These are phyloP conservation scores for Alfaro cultratus DNA, from an alignment of 2,797 vertebrate genomes.

Conservation along the genomic window DNA sequence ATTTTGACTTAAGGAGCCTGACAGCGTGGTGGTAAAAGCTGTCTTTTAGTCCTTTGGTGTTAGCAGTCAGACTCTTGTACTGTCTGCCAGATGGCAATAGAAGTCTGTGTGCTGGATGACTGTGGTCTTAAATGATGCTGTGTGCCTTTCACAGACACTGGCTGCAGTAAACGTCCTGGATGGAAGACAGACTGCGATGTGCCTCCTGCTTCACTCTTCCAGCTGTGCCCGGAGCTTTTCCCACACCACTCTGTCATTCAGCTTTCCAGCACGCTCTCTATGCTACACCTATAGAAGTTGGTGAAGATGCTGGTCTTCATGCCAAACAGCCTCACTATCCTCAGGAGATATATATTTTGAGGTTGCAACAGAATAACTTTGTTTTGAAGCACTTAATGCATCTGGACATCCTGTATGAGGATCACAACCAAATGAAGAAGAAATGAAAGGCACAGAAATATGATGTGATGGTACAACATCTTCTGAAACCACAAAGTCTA, in stretches of 20 bases:
- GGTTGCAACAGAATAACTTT: not conserved
- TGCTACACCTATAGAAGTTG: not conserved
- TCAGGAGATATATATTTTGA: not conserved
- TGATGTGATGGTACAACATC: not conserved
- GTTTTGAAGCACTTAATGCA: not conserved
- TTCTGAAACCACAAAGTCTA: not conserved
- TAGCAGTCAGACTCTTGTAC: not conserved
- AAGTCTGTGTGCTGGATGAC: not conserved
- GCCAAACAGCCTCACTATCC: not conserved
- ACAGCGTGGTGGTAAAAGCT: not conserved
- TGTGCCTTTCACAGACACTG: not conserved
- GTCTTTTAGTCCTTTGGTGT: not conserved
- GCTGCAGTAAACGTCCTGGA: not conserved
- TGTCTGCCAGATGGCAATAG: not conserved
- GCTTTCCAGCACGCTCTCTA: not conserved
- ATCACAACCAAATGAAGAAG: not conserved
- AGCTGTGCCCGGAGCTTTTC: not conserved
- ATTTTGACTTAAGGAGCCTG: not conserved
- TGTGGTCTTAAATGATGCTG: not conserved
- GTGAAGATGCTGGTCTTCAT: not conserved
- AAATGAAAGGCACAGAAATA: not conserved
- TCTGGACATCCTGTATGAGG: not conserved
- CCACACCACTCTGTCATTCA: not conserved
- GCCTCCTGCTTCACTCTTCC: not conserved
- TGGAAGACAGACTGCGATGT: not conserved